Percentiles rank a stretch among this genome's conserved stretches.
Conservation (phyloP, 2,113 vertebrate species). For the Ahaetulla prasina region DNA sequence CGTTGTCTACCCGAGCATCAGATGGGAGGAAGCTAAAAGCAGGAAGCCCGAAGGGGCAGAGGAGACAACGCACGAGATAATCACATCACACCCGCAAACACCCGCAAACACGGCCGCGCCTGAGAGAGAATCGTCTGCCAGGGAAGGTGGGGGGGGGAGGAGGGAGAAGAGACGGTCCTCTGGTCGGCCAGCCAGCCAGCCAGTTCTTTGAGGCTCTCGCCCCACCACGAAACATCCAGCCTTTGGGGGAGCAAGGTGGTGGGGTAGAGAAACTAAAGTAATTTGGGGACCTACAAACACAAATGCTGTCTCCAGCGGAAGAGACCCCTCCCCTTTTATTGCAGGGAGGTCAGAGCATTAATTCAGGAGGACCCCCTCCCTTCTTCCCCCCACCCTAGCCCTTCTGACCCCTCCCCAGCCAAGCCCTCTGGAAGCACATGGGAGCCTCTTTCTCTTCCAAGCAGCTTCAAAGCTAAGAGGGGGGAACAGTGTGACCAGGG, state of each 20-base stretch:
- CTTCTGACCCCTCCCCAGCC: background rate
- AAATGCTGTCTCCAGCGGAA: background rate
- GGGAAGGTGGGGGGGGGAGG: constrained; percentile 6
- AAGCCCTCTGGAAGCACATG: background rate
- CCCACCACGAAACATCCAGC: constrained; percentile 55
- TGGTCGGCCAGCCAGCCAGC: constrained; percentile 7
- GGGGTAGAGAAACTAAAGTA: constrained; percentile 30
- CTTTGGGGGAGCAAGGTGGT: constrained; percentile 13
- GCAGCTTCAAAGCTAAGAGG: background rate
- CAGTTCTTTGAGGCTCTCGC: background rate
- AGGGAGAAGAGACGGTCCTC: constrained; percentile 17
- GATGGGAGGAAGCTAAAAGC: background rate
- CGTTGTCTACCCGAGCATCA: background rate
- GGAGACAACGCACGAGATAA: constrained; percentile 54
- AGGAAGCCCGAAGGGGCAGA: background rate
- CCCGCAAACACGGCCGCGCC: constrained; percentile 59
- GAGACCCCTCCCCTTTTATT: background rate
- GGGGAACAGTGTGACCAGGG: background rate
- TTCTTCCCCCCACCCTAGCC: too few relatives aligned
- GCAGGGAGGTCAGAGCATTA: background rate
- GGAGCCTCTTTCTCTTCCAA: background rate
- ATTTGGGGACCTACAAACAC: constrained; percentile 14
- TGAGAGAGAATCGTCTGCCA: constrained; percentile 42
- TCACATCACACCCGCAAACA: constrained; percentile 62
- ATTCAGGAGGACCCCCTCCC: background rate